Evolutionary conservation across 2,113 vertebrate genomes (phyloP).

Genomic region (Podiceps cristatus): DNA sequence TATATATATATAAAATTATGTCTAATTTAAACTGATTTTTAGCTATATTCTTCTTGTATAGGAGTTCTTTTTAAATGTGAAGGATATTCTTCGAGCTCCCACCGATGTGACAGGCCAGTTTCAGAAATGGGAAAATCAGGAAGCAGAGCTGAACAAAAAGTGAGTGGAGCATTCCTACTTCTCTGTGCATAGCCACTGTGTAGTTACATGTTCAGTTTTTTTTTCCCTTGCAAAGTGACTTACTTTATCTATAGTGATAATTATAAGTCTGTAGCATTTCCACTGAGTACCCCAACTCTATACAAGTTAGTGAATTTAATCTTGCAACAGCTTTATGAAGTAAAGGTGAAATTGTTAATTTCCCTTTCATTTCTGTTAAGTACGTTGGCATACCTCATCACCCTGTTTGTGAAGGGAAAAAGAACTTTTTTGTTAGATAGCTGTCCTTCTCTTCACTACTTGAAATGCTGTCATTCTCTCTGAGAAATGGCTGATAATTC

Average conservation of each 20-base stretch:
- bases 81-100: slow-evolving; percentile 88
- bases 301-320: neutral
- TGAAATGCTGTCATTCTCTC: neutral
- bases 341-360: neutral
- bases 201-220: neutral
- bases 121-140: slow-evolving; percentile 92
- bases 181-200: neutral
- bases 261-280: neutral
- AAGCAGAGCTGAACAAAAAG: slow-evolving; percentile 86
- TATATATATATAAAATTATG: too few relatives aligned
- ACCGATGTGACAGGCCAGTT: slow-evolving; percentile 85
- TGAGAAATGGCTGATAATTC: neutral
- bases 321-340: neutral
- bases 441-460: neutral
- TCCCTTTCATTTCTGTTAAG: neutral
- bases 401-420: neutral
- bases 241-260: neutral
- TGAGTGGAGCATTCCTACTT: slow-evolving; percentile 55
- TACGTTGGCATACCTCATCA: neutral
- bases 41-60: slow-evolving; percentile 42
- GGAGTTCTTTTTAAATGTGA: slow-evolving; percentile 98
- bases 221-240: neutral
- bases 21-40: neutral
- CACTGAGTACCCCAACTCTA: neutral
- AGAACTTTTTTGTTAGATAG: neutral